A percentile compares a stretch with the other conserved stretches of the same genome.
Conservation (phyloP, 2,113 vertebrate species). For the Psittacara wagleri region DNA sequence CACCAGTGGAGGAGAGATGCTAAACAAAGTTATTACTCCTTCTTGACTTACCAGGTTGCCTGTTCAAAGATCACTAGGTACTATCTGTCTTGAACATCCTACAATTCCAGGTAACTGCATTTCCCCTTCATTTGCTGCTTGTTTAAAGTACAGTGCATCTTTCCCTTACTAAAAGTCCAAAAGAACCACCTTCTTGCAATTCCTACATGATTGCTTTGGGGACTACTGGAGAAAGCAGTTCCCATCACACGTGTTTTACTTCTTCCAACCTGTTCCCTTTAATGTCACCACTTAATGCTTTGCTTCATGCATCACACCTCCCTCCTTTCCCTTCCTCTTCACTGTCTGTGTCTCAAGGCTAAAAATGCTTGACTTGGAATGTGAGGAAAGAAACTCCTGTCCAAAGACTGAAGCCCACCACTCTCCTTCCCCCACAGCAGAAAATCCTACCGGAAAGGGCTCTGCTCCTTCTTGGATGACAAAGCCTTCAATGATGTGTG, state of each 20-base stretch:
- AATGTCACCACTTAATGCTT: background rate
- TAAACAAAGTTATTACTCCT: background rate
- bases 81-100: background rate
- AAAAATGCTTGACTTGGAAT: background rate
- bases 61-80: background rate
- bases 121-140: background rate
- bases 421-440: background rate
- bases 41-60: background rate
- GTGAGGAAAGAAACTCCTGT: background rate
- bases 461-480: slow-evolving; percentile 99
- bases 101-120: background rate
- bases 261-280: background rate
- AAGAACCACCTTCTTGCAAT: background rate
- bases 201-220: background rate
- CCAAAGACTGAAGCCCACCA: background rate
- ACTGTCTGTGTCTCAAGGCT: background rate
- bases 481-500: slow-evolving; percentile 97
- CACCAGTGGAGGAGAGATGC: background rate
- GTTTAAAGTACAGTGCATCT: background rate
- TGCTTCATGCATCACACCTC: background rate
- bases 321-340: background rate
- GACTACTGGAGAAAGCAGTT: background rate
- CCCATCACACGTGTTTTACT: background rate
- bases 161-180: background rate
- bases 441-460: slow-evolving; percentile 88